Percentiles rank a stretch among this genome's conserved stretches.
Conservation (phyloP, 1,140 invertebrate species). For the Drosophila kikkawai region DNA sequence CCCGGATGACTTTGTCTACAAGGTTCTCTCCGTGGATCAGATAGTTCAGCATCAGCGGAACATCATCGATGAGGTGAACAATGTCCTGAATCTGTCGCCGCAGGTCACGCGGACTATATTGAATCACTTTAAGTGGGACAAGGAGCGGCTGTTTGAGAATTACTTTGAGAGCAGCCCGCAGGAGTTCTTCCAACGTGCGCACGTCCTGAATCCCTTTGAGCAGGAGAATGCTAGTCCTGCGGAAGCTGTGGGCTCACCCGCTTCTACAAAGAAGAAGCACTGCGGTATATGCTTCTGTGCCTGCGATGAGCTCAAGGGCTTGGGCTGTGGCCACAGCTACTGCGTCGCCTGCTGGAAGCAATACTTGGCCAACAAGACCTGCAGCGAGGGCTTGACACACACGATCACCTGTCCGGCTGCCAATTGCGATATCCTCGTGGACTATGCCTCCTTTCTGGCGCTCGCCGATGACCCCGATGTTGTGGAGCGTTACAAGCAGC, state of each 20-base stretch:
- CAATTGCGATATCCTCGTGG: conserved; percentile 96
- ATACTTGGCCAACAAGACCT: conserved; percentile 99
- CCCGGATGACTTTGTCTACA: conserved; percentile 95
- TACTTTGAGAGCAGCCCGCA: conserved; percentile 98
- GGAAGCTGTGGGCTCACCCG: neutral
- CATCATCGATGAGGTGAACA: conserved; percentile 97
- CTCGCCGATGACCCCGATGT: conserved; percentile 96
- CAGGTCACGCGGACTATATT: conserved; percentile 96
- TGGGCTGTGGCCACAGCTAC: conserved; percentile 98
- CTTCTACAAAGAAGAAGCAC: conserved; percentile 86
- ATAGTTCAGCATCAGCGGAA: conserved; percentile 98
- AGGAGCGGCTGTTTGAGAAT: conserved; percentile 98
- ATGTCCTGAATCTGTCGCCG: conserved; percentile 93
- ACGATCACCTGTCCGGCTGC: conserved; percentile 97
- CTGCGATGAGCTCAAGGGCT: conserved; percentile 95
- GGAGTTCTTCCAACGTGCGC: conserved; percentile 95
- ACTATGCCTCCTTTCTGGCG: conserved; percentile 97
- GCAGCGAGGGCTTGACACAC: conserved; percentile 97
- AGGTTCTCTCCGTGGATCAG: conserved; percentile 96
- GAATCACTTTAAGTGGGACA: conserved; percentile 99
- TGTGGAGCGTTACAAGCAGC: conserved; percentile 97
- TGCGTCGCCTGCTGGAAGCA: conserved; percentile 97
- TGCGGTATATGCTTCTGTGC: conserved; percentile 84
- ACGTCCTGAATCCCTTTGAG: conserved; percentile 94
- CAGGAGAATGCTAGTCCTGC: neutral